Evolutionary conservation across 2,113 vertebrate species (phyloP).

Genomic region (Marmota monax): DNA sequence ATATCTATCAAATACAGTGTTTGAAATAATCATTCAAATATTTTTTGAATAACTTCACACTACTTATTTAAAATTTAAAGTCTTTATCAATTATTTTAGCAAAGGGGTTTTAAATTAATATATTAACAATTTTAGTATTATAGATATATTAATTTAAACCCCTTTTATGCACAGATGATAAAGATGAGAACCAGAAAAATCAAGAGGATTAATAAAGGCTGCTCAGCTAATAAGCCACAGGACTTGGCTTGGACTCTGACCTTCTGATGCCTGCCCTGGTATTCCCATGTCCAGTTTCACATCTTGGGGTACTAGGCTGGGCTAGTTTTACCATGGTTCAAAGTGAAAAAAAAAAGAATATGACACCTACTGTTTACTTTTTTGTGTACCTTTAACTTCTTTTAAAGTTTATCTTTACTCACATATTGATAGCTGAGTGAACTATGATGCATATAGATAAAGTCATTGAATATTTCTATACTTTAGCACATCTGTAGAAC

Average conservation of each 20-base stretch:
- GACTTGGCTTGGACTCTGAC: neutral
- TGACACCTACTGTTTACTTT: constrained; percentile 21
- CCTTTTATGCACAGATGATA: neutral
- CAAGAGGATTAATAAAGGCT: neutral
- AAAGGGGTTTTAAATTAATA: too few species aligned
- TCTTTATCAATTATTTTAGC: neutral
- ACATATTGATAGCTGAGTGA: constrained; percentile 9
- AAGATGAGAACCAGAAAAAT: neutral
- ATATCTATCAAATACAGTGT: neutral
- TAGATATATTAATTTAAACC: neutral
- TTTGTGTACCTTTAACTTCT: constrained; percentile 39
- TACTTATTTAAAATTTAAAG: constrained; percentile 28
- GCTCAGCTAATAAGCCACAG: neutral
- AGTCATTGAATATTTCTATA: constrained; percentile 1
- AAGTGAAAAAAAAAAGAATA: constrained; percentile 48
- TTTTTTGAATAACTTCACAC: neutral
- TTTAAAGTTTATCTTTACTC: constrained; percentile 56
- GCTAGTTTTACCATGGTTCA: constrained; percentile 4
- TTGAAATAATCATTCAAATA: neutral
- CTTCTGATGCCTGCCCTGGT: neutral
- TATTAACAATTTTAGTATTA: neutral
- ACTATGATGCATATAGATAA: constrained; percentile 46
- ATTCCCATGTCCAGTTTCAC: neutral
- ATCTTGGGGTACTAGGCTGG: neutral
- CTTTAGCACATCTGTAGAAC: constrained; percentile 19